A percentile compares a stretch with the other conserved stretches of the same genome.
Conservation (phyloP, 2,888 invertebrate genomes). For the Pachymerium ferrugineum region DNA sequence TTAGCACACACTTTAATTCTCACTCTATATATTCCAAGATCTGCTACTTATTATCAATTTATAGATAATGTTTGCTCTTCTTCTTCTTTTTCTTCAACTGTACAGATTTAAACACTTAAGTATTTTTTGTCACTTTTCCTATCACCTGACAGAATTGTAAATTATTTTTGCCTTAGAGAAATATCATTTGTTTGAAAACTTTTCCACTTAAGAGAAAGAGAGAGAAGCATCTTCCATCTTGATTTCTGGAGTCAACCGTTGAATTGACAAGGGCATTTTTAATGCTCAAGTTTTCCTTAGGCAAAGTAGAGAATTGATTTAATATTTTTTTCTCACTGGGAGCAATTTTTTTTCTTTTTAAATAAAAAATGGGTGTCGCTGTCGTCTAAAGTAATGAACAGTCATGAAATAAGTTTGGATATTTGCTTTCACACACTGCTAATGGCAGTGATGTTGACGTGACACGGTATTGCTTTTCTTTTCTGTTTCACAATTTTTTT, state of each 20-base stretch:
- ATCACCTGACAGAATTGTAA: no score
- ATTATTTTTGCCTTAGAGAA: no score
- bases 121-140: no score
- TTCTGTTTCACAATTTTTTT: not conserved
- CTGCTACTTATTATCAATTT: no score
- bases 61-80: no score
- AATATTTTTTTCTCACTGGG: not conserved
- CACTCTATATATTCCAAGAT: no score
- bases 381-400: constrained; percentile 4
- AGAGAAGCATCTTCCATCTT: not conserved
- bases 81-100: no score
- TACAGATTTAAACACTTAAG: no score
- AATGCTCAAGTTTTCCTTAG: not conserved
- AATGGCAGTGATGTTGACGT: not conserved
- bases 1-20: not conserved
- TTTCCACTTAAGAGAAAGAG: no score
- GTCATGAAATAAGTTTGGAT: constrained; percentile 4
- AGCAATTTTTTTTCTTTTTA: not conserved
- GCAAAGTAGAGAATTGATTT: not conserved
- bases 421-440: not conserved
- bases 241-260: not conserved
- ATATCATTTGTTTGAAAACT: no score
- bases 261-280: not conserved
- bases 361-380: not conserved
- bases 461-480: constrained; percentile 4